phyloP scores from a whole-genome alignment of 2,113 vertebrate genomes.

The Talpa occidentalis region DNA sequence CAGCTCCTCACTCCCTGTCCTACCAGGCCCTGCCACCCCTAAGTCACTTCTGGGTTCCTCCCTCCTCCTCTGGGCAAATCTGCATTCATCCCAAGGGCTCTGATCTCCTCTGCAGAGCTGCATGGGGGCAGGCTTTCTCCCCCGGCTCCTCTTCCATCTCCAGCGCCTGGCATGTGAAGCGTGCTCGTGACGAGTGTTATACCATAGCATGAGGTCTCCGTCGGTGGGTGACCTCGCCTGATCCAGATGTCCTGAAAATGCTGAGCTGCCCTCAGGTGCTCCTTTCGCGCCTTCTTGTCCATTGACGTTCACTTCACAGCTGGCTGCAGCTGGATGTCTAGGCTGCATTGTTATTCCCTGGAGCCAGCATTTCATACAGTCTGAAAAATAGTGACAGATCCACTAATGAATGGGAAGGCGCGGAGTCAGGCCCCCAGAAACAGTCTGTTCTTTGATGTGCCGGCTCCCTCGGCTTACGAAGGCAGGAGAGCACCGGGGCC shows the following conservation, averaged over 20 bases:
- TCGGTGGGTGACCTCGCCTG: not conserved
- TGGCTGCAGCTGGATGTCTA: not conserved
- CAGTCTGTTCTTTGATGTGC: not conserved
- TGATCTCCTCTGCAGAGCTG: not conserved
- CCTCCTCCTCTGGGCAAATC: not conserved
- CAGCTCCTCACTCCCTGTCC: not conserved
- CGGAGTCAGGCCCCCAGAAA: not conserved
- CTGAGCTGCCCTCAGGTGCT: not conserved
- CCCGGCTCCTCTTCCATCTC: not conserved
- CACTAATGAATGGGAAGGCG: not conserved
- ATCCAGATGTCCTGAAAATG: not conserved
- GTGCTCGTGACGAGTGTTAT: not conserved
- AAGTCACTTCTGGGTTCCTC: not conserved
- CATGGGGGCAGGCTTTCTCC: not conserved
- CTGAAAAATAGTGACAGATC: not conserved
- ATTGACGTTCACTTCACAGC: too few species aligned
- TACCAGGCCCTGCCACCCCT: not conserved
- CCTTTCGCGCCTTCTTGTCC: not conserved
- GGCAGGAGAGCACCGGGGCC: not conserved
- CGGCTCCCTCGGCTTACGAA: not conserved
- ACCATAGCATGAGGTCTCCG: not conserved
- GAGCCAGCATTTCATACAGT: not conserved
- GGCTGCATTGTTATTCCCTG: not conserved
- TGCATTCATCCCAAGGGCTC: not conserved
- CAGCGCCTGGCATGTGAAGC: not conserved